A percentile compares a stretch with the other conserved stretches of the same genome.
These are phyloP conservation scores for Drosophila subpulchrella DNA, from an alignment of 1,140 invertebrate genomes.

Conservation along the genomic window DNA sequence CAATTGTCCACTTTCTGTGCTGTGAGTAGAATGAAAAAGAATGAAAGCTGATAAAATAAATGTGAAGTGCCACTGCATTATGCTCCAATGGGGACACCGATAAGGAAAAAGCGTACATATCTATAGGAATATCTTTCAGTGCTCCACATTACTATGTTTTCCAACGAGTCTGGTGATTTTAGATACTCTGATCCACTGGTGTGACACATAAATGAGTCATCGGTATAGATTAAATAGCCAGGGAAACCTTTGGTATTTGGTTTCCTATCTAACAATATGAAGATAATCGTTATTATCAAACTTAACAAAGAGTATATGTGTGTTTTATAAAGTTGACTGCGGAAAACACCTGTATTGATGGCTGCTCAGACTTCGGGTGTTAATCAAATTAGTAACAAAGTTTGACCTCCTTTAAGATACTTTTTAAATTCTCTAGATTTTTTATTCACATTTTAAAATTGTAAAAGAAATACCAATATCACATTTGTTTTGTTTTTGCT, in stretches of 20 bases:
- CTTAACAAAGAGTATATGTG: conserved; percentile 2
- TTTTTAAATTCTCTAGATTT: no score
- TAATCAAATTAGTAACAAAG: conserved; percentile 11
- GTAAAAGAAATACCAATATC: conserved; percentile 26
- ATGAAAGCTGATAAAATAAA: conserved; percentile 17
- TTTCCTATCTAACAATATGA: conserved; percentile 8
- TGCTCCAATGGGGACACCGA: not conserved
- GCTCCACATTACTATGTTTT: conserved; percentile 9
- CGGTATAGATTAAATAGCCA: conserved; percentile 5
- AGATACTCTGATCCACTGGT: not conserved
- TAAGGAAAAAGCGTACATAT: conserved; percentile 3
- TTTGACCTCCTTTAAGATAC: not conserved
- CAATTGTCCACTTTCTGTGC: conserved; percentile 35
- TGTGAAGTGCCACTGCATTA: conserved; percentile 9
- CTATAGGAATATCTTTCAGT: not conserved
- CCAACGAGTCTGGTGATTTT: not conserved
- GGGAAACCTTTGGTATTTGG: conserved; percentile 10
- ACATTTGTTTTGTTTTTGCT: conserved; percentile 28
- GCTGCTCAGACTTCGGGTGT: not conserved
- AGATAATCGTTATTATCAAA: conserved; percentile 5
- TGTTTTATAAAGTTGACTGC: conserved; percentile 3
- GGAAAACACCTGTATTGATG: conserved; percentile 24
- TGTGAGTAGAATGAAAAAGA: conserved; percentile 39
- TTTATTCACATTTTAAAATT: no score
- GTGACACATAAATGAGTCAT: conserved; percentile 56